Conservation (phyloP, 2,113 vertebrate genomes). For the Pagrus major region DNA sequence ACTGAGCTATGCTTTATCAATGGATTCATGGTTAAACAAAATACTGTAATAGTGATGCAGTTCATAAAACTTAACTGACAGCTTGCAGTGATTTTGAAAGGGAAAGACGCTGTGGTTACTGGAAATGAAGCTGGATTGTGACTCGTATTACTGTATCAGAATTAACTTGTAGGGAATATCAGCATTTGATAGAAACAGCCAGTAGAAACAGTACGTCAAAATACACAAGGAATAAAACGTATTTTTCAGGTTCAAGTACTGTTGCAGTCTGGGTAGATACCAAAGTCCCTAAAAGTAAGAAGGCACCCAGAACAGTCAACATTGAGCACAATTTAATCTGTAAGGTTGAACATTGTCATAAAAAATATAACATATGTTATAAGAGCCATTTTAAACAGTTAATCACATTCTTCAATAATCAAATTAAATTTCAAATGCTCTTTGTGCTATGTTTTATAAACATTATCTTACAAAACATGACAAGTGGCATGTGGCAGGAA, state of each 20-base stretch:
- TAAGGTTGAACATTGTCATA: too few relatives aligned
- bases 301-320: too few relatives aligned
- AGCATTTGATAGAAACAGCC: not conserved
- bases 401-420: too few relatives aligned
- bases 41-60: not conserved
- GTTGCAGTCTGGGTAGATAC: not conserved
- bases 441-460: too few relatives aligned
- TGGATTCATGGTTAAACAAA: not conserved
- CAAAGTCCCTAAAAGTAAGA: too few relatives aligned
- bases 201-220: not conserved
- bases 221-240: not conserved
- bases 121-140: not conserved
- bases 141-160: not conserved
- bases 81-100: not conserved
- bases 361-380: too few relatives aligned
- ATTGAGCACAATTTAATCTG: too few relatives aligned
- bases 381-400: too few relatives aligned
- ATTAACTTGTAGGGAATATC: not conserved
- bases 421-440: too few relatives aligned
- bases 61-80: not conserved
- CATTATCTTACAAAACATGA: too few relatives aligned
- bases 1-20: conserved; percentile 19
- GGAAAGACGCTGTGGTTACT: not conserved
- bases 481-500: too few relatives aligned
- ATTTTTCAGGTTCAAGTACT: not conserved